Conservation (phyloP, 2,888 invertebrate species). For the Drosophila antonietae region DNA sequence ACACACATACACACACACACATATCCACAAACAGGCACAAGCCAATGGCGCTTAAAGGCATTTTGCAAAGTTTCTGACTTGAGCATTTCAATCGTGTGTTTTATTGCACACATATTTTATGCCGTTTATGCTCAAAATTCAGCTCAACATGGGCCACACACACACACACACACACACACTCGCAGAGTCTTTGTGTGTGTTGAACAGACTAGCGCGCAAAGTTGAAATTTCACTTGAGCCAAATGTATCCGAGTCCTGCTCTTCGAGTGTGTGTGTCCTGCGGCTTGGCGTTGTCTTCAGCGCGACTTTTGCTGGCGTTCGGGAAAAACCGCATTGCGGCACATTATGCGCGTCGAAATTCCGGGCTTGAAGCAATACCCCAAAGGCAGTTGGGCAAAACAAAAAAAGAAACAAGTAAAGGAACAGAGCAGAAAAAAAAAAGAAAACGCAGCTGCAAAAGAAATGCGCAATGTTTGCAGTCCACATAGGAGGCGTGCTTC, state of each 20-base stretch:
- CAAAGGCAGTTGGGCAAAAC: constrained; percentile 35
- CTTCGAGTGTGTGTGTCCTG: constrained; percentile 42
- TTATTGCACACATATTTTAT: constrained; percentile 80
- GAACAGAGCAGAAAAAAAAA: constrained; percentile 40
- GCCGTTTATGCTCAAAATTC: constrained; percentile 79
- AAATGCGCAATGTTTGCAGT: constrained; percentile 70
- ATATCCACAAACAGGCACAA: constrained; percentile 21
- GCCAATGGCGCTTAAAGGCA: constrained; percentile 76
- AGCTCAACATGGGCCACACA: constrained; percentile 56
- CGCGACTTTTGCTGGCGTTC: constrained; percentile 60
- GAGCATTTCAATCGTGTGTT: constrained; percentile 79
- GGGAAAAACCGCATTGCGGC: constrained; percentile 81
- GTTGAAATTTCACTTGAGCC: constrained; percentile 52
- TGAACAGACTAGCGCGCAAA: constrained; percentile 27
- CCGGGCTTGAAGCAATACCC: constrained; percentile 63
- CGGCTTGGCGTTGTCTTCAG: constrained; percentile 56
- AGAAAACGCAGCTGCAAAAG: constrained; percentile 62
- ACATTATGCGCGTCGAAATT: constrained; percentile 79
- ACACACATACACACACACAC: constrained; percentile 12
- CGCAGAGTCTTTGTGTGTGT: constrained; percentile 9
- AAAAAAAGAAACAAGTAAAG: constrained; percentile 45
- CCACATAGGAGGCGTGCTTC: constrained; percentile 21
- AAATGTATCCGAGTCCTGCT: constrained; percentile 27
- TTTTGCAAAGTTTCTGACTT: constrained; percentile 76
- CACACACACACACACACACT: constrained; percentile 11